Conservation (phyloP, 2,888 invertebrate species). For the Dyspetes luteomarginatus region DNA sequence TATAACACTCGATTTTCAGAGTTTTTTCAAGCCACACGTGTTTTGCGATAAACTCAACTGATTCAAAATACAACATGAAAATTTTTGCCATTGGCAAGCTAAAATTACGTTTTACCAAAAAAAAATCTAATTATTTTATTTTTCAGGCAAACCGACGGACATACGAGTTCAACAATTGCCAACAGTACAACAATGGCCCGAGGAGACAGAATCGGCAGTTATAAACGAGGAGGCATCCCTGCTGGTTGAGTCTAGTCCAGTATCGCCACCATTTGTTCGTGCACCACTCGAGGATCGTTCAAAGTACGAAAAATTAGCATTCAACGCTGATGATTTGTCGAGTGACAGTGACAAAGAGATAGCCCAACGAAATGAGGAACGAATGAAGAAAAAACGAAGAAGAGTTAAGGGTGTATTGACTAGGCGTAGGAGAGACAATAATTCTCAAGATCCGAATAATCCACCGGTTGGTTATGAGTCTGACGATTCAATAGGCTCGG, state of each 20-base stretch:
- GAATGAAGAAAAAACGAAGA: constrained; percentile 82
- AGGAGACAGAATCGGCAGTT: constrained; percentile 71
- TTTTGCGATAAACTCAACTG: no score
- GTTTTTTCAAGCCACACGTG: no score
- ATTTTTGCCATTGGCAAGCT: no score
- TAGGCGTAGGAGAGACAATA: constrained; percentile 56
- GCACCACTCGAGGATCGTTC: constrained; percentile 89
- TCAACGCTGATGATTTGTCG: constrained; percentile 85
- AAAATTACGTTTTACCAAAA: no score
- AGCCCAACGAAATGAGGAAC: constrained; percentile 77
- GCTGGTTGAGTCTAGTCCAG: constrained; percentile 80
- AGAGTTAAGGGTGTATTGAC: constrained; percentile 75
- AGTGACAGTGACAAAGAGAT: constrained; percentile 83
- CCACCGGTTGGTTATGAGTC: constrained; percentile 84
- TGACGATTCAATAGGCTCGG: constrained; percentile 89
- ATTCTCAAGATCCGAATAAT: constrained; percentile 62
- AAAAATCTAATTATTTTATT: constrained; percentile 55
- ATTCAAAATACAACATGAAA: no score
- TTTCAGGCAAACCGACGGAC: constrained; percentile 75
- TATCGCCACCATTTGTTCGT: constrained; percentile 85
- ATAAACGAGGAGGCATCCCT: constrained; percentile 83
- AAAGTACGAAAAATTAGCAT: constrained; percentile 90
- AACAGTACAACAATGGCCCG: constrained; percentile 75
- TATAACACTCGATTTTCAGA: no score
- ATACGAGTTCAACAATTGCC: constrained; percentile 67